Evolutionary conservation across 2,888 invertebrate species (phyloP), one percentile per base, ranked within the genome.

Genomic region (Cabera pusaria): DNA sequence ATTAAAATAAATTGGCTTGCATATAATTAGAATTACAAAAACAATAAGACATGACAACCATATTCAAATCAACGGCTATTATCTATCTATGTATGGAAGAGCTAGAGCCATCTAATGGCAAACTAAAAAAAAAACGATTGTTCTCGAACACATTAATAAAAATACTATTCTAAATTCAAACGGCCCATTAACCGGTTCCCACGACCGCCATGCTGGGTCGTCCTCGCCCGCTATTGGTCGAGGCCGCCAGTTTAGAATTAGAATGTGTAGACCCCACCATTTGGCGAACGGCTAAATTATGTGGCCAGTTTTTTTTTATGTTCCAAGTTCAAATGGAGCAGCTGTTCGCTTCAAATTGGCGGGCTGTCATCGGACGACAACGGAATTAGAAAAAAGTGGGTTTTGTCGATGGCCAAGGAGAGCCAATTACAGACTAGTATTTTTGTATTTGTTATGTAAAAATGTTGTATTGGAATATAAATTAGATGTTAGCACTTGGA

Each of bases 141-240:
- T 82, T 78, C 75, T 73, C 68, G 64, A 78, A 78, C 68, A 71
- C 72, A 75, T 76, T 80, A 77, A 75, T 81, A 85, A 87, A 87
- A 87, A 87, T 81, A 77, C 81, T 81, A 86, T 87, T 87, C 84
- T 87, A 86, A 87, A 86, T 86, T 86, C 86, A 85, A 88, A 87
- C 81, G 74, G 79, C 72, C 85, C 79, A 86, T 86, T 82, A 88
- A 85, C 84, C 81, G 85, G 85, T 87, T 87, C 87, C 84, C 87
- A 87, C 86, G 85, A 75, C 78, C 79, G 87, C 87, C 88, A 87
- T 87, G 76, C 83, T 87, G 76, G 73, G 54, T 78, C 83, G 85
- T 86, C 84, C 87, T 83, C 84, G 86, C 69, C 77, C 74, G 83
- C 80, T 68, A 88, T 88, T 88, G 88, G 88, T 69, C 77, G 83